Evolutionary conservation across 2,888 invertebrate species (phyloP), one percentile per base, ranked within the genome.

Genomic region (Campoplex nolae): DNA sequence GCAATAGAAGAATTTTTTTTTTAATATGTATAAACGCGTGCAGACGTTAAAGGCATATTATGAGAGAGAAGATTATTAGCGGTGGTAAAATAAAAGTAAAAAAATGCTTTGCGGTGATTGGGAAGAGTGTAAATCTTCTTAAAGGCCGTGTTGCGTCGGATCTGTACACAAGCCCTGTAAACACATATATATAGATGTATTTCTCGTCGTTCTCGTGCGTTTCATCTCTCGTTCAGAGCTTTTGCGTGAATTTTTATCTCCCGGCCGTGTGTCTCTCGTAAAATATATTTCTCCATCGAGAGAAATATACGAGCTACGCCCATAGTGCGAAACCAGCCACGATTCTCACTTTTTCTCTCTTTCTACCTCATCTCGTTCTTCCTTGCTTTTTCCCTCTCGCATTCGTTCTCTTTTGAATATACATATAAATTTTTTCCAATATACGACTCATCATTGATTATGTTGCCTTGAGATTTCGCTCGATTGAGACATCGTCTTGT

Each of bases 231-330:
- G 65, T 32, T 45, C 68, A 35, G 68, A 82, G 75, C 74, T 75
- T 82, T 82, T 75, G 74, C 74, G 68, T 56, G 45, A 75, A 51
- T 68, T 82, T 80, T 80, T 80, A 77, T 83, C 71, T 77, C 65
- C 28, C 38, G 62, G 54, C 56, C 71, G 65, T 6, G 38, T 65
- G 82, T 82, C 82, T 81, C 85, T 85, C 85, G 85, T 85, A 81
- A 85, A 85, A 85, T 82, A 85, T 77, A 76, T 77, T 85, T 67
- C 85, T 56, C 76, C 85, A 73, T 85, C 85, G 81, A 65, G 81
- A 71, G 81, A 85, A 81, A 85, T 85, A 80, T 80, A 85, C 76
- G 85, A 85, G 81, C 32, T 76, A 81, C 81, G 85, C 85, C 85
- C 84, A 84, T 67, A 54, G 73, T 75, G 68, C 75, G 80, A 51